Base-by-base conservation (phyloP, 2,888 invertebrate species). In the Odontothrips loti region DNA sequence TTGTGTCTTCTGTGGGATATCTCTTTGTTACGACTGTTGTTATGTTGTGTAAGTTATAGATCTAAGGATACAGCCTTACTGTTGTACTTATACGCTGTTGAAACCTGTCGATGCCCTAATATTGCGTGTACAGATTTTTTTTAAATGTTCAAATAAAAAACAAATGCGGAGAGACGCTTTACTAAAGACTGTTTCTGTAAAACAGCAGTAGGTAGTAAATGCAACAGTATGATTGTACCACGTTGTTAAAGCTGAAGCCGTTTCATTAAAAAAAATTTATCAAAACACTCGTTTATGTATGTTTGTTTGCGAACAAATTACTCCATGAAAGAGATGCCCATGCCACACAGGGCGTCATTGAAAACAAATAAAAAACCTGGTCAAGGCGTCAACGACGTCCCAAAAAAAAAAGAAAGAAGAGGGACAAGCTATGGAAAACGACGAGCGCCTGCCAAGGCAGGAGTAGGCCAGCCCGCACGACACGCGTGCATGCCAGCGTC, bases 221-320 rank as follows among this genome's bases (percentile, higher is more conserved):
- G 68, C 68, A 75, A 75, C 68, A 75, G 68, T 75, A 75, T 75
- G 68, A 75, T 75, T 75, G 68, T 75, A 27, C 68, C 68, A 27
- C 68, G 68, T 75, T 75, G 68, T 75, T 75, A 75, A 75, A 75
- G 68, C 68, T 75, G 68, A 12, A 75, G 68, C 23, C 27, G 68
- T 75, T 75, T 75, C 68, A 75, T 27, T 75, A 75, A 75, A 75
- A 75, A 27, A 68, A 68, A 68, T 23, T 4, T 0, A 68, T n/a
- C 68, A 23, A 15, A 58, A 58, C n/a, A 17, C 15, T 58, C 1
- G 15, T 1, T 2, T 2, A 6, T 58, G 20, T 43, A 3, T 20
- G 20, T 58, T 58, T 58, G 6, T 58, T 58, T 4, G 20, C 0
- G 0, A 58, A 0, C 58, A 58, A 51, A 10, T 17, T 6, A 43